These are phyloP conservation scores for Chionomys nivalis DNA, from an alignment of 2,113 vertebrate species.

Conservation along the genomic window DNA sequence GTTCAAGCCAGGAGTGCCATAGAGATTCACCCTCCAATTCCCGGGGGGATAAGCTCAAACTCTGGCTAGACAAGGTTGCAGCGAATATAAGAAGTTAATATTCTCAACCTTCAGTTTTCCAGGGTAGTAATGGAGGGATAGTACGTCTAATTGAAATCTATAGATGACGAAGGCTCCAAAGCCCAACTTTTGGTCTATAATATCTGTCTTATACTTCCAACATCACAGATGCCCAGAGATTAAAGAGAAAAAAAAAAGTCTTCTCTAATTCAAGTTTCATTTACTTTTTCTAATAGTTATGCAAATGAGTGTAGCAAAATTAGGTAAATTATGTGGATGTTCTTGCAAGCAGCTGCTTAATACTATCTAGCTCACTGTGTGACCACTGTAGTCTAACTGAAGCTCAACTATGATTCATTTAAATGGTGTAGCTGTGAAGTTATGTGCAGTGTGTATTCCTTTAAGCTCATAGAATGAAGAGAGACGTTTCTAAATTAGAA, in stretches of 20 bases:
- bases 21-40: background rate
- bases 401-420: background rate
- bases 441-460: background rate
- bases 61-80: slow-evolving; percentile 8
- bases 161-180: background rate
- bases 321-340: background rate
- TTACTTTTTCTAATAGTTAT: slow-evolving; percentile 35
- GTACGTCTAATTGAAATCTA: background rate
- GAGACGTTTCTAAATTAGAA: slow-evolving; percentile 37
- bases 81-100: slow-evolving; percentile 17
- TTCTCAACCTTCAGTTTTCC: background rate
- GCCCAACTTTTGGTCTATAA: slow-evolving; percentile 42
- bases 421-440: background rate
- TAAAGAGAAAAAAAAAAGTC: background rate
- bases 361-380: background rate
- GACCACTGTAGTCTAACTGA: background rate
- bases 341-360: background rate
- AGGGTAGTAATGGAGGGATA: background rate
- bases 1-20: background rate
- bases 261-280: slow-evolving; percentile 34
- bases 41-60: slow-evolving; percentile 3
- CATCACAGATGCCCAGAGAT: slow-evolving; percentile 2
- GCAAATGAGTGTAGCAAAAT: background rate
- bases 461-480: background rate
- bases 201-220: slow-evolving; percentile 28